phyloP scores from a whole-genome alignment of 2,797 vertebrate species.

The Gallinago nigripennis region DNA sequence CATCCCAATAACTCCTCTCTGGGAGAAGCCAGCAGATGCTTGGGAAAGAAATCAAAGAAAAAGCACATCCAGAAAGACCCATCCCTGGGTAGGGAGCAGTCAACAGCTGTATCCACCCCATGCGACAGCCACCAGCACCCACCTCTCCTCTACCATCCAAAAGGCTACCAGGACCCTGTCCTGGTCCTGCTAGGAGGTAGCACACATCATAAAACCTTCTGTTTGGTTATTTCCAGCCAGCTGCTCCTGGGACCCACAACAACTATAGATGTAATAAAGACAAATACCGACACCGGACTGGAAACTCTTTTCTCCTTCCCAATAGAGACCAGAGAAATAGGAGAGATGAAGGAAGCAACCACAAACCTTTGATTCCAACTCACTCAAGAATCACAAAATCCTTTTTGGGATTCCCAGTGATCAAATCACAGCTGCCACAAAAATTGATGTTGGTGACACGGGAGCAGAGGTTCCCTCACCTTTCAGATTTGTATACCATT shows the following conservation, averaged over 20 bases:
- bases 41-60: background rate
- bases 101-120: background rate
- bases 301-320: background rate
- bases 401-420: background rate
- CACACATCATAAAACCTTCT: background rate
- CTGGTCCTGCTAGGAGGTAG: background rate
- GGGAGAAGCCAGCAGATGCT: background rate
- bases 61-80: background rate
- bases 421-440: background rate
- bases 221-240: background rate
- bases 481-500: background rate
- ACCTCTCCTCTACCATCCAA: background rate
- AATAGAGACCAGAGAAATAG: background rate
- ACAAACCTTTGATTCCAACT: background rate
- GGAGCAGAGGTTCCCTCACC: background rate
- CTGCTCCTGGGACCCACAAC: background rate
- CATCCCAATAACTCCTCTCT: background rate
- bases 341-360: background rate
- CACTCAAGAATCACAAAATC: background rate
- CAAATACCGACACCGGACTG: rapidly evolving
- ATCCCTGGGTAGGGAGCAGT: background rate
- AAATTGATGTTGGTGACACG: rapidly evolving
- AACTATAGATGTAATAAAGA: background rate
- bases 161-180: background rate
- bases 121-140: background rate